These are phyloP conservation scores for Hirudinaria manillensis DNA, from an alignment of 2,888 invertebrate species.

Conservation along the genomic window DNA sequence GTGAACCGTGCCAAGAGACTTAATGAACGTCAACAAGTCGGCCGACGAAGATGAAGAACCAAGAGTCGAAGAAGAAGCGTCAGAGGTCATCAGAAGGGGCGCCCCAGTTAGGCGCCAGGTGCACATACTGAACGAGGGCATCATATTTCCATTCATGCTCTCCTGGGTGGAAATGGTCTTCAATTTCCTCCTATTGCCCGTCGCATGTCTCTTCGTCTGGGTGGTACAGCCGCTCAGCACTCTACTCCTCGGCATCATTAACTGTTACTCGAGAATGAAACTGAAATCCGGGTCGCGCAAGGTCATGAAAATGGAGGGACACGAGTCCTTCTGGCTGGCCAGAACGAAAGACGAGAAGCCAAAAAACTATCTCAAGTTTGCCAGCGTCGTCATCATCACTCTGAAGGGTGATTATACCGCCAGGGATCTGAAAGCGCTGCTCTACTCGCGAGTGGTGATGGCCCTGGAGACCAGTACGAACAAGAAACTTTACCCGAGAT, in stretches of 20 bases:
- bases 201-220: neutral
- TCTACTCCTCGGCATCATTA: neutral
- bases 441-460: neutral
- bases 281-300: neutral
- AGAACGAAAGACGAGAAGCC: neutral
- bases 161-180: constrained; percentile 16
- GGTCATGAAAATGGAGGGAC: neutral
- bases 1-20: neutral
- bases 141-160: neutral
- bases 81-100: neutral
- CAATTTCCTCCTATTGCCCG: neutral
- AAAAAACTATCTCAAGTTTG: neutral
- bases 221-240: neutral
- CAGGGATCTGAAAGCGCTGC: neutral
- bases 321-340: constrained; percentile 16
- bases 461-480: neutral
- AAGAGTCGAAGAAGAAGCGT: too few relatives aligned
- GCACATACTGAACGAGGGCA: constrained; percentile 10
- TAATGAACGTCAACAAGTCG: too few relatives aligned
- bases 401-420: neutral
- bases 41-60: too few relatives aligned
- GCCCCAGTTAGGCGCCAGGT: constrained; percentile 5
- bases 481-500: neutral
- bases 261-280: neutral
- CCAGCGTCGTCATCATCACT: neutral